phyloP scores from a whole-genome alignment of 2,113 vertebrate genomes.

The Gnathonemus echidnorhynchus region DNA sequence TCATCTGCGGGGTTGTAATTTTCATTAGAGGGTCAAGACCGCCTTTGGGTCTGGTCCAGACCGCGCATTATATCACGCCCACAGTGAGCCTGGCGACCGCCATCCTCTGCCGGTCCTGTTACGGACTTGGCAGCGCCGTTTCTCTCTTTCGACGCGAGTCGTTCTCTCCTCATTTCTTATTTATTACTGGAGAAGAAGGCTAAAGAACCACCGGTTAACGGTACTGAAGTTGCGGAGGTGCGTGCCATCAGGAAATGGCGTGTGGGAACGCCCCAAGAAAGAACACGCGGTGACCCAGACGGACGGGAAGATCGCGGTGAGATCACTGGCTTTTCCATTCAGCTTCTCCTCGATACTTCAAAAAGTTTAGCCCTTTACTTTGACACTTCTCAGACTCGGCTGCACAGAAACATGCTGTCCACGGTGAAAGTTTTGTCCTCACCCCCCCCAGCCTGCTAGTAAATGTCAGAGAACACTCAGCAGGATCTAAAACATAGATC shows the following conservation, averaged over 20 bases:
- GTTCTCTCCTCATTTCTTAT: neutral
- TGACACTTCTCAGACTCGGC: neutral
- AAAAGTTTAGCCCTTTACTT: neutral
- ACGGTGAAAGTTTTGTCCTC: neutral
- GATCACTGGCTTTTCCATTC: neutral
- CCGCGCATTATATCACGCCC: slow-evolving; percentile 47
- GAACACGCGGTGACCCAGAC: neutral
- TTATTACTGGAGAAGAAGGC: neutral
- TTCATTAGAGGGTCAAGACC: slow-evolving; percentile 40
- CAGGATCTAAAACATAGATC: neutral
- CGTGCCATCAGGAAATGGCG: neutral
- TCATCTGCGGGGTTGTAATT: slow-evolving; percentile 41
- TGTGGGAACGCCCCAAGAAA: neutral
- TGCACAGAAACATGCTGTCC: neutral
- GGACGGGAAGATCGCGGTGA: neutral
- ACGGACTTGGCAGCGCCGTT: slow-evolving; percentile 6
- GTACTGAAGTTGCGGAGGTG: neutral
- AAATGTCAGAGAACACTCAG: neutral
- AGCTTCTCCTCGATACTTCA: neutral
- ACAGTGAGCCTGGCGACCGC: slow-evolving; percentile 19
- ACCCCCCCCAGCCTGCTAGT: neutral
- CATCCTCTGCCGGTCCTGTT: neutral
- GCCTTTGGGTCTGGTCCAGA: slow-evolving; percentile 32
- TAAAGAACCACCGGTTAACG: neutral
- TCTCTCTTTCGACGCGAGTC: neutral